Evolutionary conservation across 2,797 vertebrate species (phyloP).

Genomic region (Apogon talboti): DNA sequence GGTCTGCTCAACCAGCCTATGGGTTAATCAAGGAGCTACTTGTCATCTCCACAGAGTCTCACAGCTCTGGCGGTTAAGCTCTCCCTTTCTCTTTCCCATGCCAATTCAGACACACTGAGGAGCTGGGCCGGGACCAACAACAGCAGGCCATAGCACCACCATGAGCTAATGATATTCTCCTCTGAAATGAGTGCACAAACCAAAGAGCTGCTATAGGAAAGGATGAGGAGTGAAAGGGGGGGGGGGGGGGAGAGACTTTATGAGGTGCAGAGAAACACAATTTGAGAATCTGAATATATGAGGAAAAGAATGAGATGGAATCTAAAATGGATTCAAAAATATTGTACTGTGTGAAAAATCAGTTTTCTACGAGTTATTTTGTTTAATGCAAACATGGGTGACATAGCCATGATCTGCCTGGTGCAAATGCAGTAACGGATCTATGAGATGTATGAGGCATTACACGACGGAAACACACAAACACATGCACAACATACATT

Average conservation of each 20-base stretch:
- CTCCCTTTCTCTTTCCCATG: slow-evolving; percentile 79
- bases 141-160: slow-evolving; percentile 83
- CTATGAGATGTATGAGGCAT: background rate
- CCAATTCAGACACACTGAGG: slow-evolving; percentile 88
- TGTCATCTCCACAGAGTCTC: slow-evolving; percentile 89
- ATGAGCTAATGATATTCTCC: slow-evolving; percentile 88
- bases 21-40: slow-evolving; percentile 91
- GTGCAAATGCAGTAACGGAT: slow-evolving; percentile 7
- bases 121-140: slow-evolving; percentile 84
- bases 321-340: slow-evolving; percentile 43
- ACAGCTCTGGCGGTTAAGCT: slow-evolving; percentile 88
- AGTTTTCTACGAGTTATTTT: slow-evolving; percentile 22
- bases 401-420: background rate
- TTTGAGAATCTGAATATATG: slow-evolving; percentile 31
- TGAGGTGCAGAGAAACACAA: slow-evolving; percentile 38
- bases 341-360: slow-evolving; percentile 29
- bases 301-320: slow-evolving; percentile 30
- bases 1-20: slow-evolving; percentile 87
- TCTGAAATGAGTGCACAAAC: slow-evolving; percentile 56
- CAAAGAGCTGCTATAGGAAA: slow-evolving; percentile 16
- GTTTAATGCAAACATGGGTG: slow-evolving; percentile 34
- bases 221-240: background rate
- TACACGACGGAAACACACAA: background rate
- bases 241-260: slow-evolving; percentile 27
- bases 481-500: slow-evolving; percentile 7